A percentile compares a stretch with the other conserved stretches of the same genome.
Evolutionary conservation across 2,888 invertebrate species (phyloP).

Genomic region (Orthosia gracilis): DNA sequence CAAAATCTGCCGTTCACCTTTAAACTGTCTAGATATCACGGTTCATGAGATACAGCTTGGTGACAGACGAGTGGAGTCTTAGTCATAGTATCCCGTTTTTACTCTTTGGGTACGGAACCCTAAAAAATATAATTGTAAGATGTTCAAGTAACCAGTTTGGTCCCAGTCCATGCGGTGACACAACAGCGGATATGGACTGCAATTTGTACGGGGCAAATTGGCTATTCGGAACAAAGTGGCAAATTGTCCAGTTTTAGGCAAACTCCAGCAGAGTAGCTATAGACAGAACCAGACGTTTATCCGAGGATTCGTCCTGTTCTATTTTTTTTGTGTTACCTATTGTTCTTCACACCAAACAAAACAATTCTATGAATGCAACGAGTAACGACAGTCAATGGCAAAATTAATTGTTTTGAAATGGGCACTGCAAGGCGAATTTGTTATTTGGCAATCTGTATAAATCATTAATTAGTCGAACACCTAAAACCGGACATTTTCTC

Average conservation of each 20-base stretch:
- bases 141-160: neutral
- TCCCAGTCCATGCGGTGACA: neutral
- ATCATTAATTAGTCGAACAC: constrained; percentile 45
- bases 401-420: constrained; percentile 11
- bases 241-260: constrained; percentile 36
- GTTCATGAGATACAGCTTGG: no score
- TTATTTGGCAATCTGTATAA: constrained; percentile 55
- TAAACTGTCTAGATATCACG: no score
- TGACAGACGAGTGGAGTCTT: no score
- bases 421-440: constrained; percentile 1
- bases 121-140: neutral
- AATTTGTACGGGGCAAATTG: constrained; percentile 42
- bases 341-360: neutral
- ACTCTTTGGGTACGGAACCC: no score
- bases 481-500: constrained; percentile 74
- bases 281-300: neutral
- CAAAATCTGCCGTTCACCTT: no score
- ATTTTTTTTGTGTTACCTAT: constrained; percentile 12
- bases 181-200: constrained; percentile 22
- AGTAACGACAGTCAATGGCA: constrained; percentile 10
- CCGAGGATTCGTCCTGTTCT: neutral
- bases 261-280: constrained; percentile 15
- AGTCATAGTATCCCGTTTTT: no score
- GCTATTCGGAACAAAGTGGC: constrained; percentile 29
- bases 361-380: neutral